Evolutionary conservation across 2,888 invertebrate species (phyloP).

Genomic region (Augiades crinisus): DNA sequence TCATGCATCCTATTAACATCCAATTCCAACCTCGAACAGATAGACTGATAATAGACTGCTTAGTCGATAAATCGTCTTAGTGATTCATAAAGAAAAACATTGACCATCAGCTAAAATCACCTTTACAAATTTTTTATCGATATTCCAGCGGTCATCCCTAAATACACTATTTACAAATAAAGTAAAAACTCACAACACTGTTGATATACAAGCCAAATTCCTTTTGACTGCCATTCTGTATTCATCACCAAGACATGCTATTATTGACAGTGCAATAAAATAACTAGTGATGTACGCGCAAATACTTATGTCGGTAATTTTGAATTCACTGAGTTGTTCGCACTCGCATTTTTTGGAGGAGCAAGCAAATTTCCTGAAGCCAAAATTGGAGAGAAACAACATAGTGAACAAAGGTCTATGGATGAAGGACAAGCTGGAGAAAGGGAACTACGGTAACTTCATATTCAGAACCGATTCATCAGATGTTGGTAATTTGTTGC

Average conservation of each 20-base stretch:
- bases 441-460: slow-evolving; percentile 42
- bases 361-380: slow-evolving; percentile 42
- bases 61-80: too few relatives aligned
- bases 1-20: too few relatives aligned
- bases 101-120: too few relatives aligned
- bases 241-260: slow-evolving; percentile 8
- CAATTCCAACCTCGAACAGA: too few relatives aligned
- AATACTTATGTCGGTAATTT: slow-evolving; percentile 42
- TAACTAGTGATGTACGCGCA: slow-evolving; percentile 49
- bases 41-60: too few relatives aligned
- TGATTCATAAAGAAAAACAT: too few relatives aligned
- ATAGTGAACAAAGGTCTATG: slow-evolving; percentile 62
- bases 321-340: slow-evolving; percentile 32
- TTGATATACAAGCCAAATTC: slow-evolving; percentile 44
- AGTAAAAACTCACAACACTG: slow-evolving; percentile 32
- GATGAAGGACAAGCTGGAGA: slow-evolving; percentile 42
- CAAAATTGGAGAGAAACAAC: slow-evolving; percentile 55
- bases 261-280: slow-evolving; percentile 14
- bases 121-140: too few relatives aligned
- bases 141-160: slow-evolving; percentile 25
- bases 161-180: slow-evolving; percentile 49
- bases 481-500: slow-evolving; percentile 52
- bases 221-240: slow-evolving; percentile 33
- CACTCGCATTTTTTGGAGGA: slow-evolving; percentile 36
- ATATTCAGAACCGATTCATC: slow-evolving; percentile 54